These are phyloP conservation scores for Lophotis ruficrista DNA, from an alignment of 2,113 vertebrate genomes.

Conservation along the genomic window DNA sequence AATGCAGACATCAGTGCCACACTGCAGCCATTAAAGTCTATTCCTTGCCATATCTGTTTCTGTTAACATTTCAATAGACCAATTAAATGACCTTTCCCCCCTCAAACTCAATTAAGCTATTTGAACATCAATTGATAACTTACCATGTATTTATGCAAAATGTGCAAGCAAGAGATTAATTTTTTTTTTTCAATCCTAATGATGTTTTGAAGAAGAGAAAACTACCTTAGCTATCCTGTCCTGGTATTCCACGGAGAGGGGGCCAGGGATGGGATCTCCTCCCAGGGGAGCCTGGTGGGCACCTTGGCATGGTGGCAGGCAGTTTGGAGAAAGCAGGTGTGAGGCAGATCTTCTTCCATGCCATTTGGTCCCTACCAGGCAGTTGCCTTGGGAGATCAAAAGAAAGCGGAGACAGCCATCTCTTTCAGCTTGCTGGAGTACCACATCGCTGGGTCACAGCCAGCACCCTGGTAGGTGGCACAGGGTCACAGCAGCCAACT, in stretches of 20 bases:
- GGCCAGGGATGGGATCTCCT: background rate
- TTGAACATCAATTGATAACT: slow-evolving; percentile 84
- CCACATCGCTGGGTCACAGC: slow-evolving; percentile 33
- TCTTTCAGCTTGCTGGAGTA: slow-evolving; percentile 34
- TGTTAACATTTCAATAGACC: slow-evolving; percentile 95
- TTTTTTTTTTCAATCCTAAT: slow-evolving; percentile 65
- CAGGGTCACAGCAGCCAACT: slow-evolving; percentile 54
- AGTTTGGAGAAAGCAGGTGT: slow-evolving; percentile 38
- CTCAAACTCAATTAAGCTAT: slow-evolving; percentile 88
- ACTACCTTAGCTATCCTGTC: slow-evolving; percentile 58
- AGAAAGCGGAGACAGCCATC: background rate
- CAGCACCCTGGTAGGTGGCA: slow-evolving; percentile 47
- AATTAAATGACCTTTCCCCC: slow-evolving; percentile 90
- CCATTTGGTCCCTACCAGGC: slow-evolving; percentile 46
- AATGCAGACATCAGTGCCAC: slow-evolving; percentile 90
- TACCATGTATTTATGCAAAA: slow-evolving; percentile 82
- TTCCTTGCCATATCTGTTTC: slow-evolving; percentile 87
- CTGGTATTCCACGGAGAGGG: slow-evolving; percentile 48
- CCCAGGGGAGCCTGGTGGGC: background rate
- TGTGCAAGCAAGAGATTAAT: slow-evolving; percentile 64
- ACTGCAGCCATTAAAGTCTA: slow-evolving; percentile 89
- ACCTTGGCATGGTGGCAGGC: background rate
- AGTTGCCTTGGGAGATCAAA: slow-evolving; percentile 42
- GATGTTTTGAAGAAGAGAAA: slow-evolving; percentile 61
- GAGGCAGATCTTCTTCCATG: slow-evolving; percentile 23